These are phyloP conservation scores for Porites evermanni DNA, from an alignment of 92 coral and sea anemone genomes.

Conservation along the genomic window DNA sequence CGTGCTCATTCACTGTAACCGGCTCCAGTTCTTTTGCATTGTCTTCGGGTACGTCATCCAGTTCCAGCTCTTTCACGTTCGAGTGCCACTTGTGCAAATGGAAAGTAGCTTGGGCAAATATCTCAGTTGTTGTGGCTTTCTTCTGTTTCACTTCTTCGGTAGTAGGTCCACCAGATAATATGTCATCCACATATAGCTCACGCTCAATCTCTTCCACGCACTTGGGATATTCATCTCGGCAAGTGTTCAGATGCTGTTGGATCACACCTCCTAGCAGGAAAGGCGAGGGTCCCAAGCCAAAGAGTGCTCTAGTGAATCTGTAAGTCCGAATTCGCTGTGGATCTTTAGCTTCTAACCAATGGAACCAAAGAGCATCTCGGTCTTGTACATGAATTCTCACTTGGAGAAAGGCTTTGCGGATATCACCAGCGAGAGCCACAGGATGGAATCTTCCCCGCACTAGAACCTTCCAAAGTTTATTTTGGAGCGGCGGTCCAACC, in stretches of 20 bases:
- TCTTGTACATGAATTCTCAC: slow-evolving; percentile 56
- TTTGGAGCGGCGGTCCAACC: slow-evolving; percentile 73
- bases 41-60: background rate
- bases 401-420: slow-evolving; percentile 67
- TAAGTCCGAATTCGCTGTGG: slow-evolving; percentile 56
- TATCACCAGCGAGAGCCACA: slow-evolving; percentile 60
- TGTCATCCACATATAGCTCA: slow-evolving; percentile 60
- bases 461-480: slow-evolving; percentile 65
- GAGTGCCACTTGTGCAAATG: slow-evolving; percentile 73
- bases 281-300: slow-evolving; percentile 65
- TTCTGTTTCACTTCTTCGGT: slow-evolving; percentile 40
- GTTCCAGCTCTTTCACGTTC: slow-evolving; percentile 51
- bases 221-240: slow-evolving; percentile 40
- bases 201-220: slow-evolving; percentile 36
- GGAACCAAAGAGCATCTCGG: slow-evolving; percentile 66
- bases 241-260: slow-evolving; percentile 45
- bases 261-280: slow-evolving; percentile 57
- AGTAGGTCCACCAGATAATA: slow-evolving; percentile 50
- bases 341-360: slow-evolving; percentile 65
- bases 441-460: slow-evolving; percentile 66
- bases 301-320: slow-evolving; percentile 55
- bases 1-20: background rate
- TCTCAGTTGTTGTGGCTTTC: slow-evolving; percentile 43
- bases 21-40: background rate
- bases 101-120: slow-evolving; percentile 49